Percentiles rank a stretch among this genome's conserved stretches.
These are phyloP conservation scores for Anorthoa munda DNA, from an alignment of 2,888 invertebrate species.

Conservation along the genomic window DNA sequence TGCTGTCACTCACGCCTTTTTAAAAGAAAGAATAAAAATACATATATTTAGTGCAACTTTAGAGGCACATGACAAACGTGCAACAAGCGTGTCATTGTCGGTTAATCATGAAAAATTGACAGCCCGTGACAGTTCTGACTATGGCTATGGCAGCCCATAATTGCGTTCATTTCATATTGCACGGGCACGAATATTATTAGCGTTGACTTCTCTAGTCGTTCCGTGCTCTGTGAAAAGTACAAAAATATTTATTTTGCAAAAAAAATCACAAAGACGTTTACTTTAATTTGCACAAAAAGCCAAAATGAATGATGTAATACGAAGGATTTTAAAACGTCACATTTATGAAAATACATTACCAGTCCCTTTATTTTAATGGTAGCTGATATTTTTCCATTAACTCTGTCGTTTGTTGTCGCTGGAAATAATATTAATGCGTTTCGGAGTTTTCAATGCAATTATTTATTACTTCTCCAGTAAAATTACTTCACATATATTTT, in stretches of 20 bases:
- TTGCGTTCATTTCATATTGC: neutral
- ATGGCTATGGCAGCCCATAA: neutral
- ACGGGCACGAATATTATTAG: neutral
- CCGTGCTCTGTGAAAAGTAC: neutral
- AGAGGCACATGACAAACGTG: too few relatives aligned
- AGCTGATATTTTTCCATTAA: constrained; percentile 49
- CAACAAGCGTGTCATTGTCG: neutral
- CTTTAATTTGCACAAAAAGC: constrained; percentile 19
- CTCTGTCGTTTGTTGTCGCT: constrained; percentile 21
- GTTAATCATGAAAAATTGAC: neutral
- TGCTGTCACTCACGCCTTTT: too few relatives aligned
- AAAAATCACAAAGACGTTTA: neutral
- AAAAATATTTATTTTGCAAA: neutral
- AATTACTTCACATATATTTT: constrained; percentile 9
- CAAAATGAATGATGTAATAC: constrained; percentile 34
- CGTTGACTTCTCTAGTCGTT: neutral
- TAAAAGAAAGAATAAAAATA: too few relatives aligned
- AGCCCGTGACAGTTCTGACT: neutral
- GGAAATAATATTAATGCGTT: constrained; percentile 40
- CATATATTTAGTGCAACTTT: too few relatives aligned
- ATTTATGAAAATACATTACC: constrained; percentile 58
- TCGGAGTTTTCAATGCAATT: constrained; percentile 33
- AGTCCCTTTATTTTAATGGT: constrained; percentile 44
- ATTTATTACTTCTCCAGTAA: constrained; percentile 17
- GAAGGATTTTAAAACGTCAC: constrained; percentile 30